These are phyloP conservation scores for Macrobrachium rosenbergii DNA, from an alignment of 1,140 invertebrate genomes.

Conservation along the genomic window DNA sequence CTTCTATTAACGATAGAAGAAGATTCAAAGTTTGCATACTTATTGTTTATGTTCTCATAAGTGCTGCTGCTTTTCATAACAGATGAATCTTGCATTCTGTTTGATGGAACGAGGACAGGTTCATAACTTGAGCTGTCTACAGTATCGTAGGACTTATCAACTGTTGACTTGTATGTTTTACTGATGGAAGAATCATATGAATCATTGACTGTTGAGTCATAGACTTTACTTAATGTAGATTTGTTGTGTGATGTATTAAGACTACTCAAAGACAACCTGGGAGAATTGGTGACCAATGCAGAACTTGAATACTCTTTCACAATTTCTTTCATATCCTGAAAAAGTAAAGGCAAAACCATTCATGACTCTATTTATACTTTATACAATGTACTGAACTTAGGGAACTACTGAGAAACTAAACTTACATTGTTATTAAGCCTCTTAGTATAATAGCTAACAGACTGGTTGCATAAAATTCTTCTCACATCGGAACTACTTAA, in stretches of 20 bases:
- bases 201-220: conserved; percentile 31
- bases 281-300: conserved; percentile 35
- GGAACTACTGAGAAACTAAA: too few relatives aligned
- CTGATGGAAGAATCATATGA: conserved; percentile 1
- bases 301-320: conserved; percentile 61
- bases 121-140: too few relatives aligned
- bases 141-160: too few relatives aligned
- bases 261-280: conserved; percentile 25
- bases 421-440: too few relatives aligned
- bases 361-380: background rate
- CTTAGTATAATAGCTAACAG: too few relatives aligned
- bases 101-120: background rate
- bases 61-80: conserved; percentile 36
- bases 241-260: conserved; percentile 39
- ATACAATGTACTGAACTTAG: background rate
- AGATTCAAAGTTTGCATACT: conserved; percentile 44
- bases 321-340: conserved; percentile 46
- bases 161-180: background rate
- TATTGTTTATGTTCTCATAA: conserved; percentile 47
- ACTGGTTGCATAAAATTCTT: too few relatives aligned
- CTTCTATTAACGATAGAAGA: conserved; percentile 42
- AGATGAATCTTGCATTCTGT: conserved; percentile 21
- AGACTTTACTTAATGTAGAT: conserved; percentile 34
- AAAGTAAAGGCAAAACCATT: background rate
- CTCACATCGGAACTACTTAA: too few relatives aligned